A percentile compares a stretch with the other conserved stretches of the same genome.
Conservation (phyloP, 1,140 invertebrate species). For the Acromyrmex echinatior region DNA sequence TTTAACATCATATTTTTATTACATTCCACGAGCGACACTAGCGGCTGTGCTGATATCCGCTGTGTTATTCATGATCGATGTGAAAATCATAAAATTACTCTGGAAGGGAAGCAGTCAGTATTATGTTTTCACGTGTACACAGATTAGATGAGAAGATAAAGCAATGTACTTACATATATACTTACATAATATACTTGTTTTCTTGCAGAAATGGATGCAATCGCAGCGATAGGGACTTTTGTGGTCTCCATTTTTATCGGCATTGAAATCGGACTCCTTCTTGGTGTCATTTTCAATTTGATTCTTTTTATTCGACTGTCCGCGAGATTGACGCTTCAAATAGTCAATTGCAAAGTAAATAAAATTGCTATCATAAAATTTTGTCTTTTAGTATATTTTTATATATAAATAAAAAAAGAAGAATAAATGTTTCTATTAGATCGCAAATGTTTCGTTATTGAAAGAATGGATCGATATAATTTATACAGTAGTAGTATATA, state of each 20-base stretch:
- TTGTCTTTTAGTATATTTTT: background rate
- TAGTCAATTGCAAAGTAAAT: slow-evolving; percentile 83
- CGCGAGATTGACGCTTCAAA: slow-evolving; percentile 83
- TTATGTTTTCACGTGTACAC: slow-evolving; percentile 12
- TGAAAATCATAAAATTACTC: slow-evolving; percentile 87
- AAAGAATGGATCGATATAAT: too few relatives aligned
- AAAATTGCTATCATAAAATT: background rate
- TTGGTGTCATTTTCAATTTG: slow-evolving; percentile 89
- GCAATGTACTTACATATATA: too few relatives aligned
- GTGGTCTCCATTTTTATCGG: slow-evolving; percentile 88
- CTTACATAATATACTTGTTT: background rate
- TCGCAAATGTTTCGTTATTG: too few relatives aligned
- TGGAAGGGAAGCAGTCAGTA: slow-evolving; percentile 90
- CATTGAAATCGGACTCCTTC: slow-evolving; percentile 90
- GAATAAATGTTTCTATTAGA: too few relatives aligned
- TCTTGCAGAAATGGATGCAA: slow-evolving; percentile 88
- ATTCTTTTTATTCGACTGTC: slow-evolving; percentile 88
- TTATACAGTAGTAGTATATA: too few relatives aligned
- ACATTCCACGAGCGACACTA: slow-evolving; percentile 90
- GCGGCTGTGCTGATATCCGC: slow-evolving; percentile 91
- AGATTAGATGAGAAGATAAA: background rate
- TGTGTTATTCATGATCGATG: slow-evolving; percentile 91
- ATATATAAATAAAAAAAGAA: too few relatives aligned
- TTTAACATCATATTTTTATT: slow-evolving; percentile 91
- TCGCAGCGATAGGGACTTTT: slow-evolving; percentile 88